A percentile compares a stretch with the other conserved stretches of the same genome.
Evolutionary conservation across 2,797 vertebrate genomes (phyloP).

Genomic region (Anolis apletophallus): DNA sequence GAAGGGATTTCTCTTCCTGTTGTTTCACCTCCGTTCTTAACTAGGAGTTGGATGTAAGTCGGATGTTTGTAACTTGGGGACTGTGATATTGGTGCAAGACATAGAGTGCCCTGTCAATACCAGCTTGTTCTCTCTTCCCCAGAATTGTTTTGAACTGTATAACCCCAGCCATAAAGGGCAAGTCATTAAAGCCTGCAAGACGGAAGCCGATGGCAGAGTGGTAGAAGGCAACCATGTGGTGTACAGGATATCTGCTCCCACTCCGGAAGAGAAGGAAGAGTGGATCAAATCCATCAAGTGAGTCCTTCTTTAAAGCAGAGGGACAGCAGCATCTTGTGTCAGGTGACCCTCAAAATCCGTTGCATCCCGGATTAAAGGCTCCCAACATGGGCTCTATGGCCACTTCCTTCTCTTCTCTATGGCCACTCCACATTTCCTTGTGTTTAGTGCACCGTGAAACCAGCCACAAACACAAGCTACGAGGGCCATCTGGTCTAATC

Average conservation of each 20-base stretch:
- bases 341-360: not conserved
- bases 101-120: not conserved
- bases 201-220: constrained; percentile 94
- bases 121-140: constrained; percentile 12
- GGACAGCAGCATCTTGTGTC: not conserved
- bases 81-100: not conserved
- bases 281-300: constrained; percentile 99
- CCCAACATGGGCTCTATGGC: not conserved
- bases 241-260: constrained; percentile 96
- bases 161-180: constrained; percentile 97
- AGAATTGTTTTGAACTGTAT: constrained; percentile 99
- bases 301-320: constrained; percentile 55
- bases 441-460: not conserved
- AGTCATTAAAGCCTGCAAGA: constrained; percentile 98
- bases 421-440: not conserved
- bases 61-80: no score
- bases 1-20: no score
- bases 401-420: no score
- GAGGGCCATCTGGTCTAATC: not conserved
- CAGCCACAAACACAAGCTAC: no score
- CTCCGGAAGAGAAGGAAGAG: constrained; percentile 96
- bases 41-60: no score
- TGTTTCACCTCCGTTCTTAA: no score
- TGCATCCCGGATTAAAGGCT: not conserved
- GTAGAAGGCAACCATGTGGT: constrained; percentile 98